A percentile compares a stretch with the other conserved stretches of the same genome.
Evolutionary conservation across 2,113 vertebrate species (phyloP).

Genomic region (Myotis davidii): DNA sequence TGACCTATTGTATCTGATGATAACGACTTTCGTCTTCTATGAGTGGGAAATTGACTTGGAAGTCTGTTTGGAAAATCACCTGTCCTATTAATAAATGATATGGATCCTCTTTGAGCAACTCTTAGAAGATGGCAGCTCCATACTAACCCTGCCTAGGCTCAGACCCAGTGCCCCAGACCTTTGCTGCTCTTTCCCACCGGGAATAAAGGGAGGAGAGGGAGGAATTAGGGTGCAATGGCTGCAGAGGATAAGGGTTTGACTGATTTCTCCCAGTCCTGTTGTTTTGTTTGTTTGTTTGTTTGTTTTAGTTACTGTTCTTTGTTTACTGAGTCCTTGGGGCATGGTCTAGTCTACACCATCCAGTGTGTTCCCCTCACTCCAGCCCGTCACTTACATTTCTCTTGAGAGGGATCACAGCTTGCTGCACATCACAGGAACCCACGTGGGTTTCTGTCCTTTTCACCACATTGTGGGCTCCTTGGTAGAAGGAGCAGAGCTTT

Average conservation of each 20-base stretch:
- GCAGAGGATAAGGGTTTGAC: not conserved
- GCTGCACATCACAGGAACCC: not conserved
- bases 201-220: rapidly evolving
- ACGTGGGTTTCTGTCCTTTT: not conserved
- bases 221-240: not conserved
- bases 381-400: not conserved
- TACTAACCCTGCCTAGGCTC: not conserved
- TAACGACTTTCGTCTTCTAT: not conserved
- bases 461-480: not conserved
- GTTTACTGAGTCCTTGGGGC: not conserved
- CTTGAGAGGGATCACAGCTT: not conserved
- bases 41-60: not conserved
- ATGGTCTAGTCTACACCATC: rapidly evolving
- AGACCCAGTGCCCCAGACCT: rapidly evolving
- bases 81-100: not conserved
- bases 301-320: not conserved
- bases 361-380: not conserved
- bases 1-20: not conserved
- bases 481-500: not conserved
- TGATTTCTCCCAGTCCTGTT: rapidly evolving
- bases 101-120: not conserved
- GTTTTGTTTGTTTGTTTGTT: too few relatives aligned
- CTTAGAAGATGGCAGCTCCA: not conserved
- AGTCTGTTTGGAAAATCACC: not conserved
- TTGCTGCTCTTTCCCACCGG: not conserved